phyloP scores from a whole-genome alignment of 1,140 invertebrate genomes.

The Magallana angulata region DNA sequence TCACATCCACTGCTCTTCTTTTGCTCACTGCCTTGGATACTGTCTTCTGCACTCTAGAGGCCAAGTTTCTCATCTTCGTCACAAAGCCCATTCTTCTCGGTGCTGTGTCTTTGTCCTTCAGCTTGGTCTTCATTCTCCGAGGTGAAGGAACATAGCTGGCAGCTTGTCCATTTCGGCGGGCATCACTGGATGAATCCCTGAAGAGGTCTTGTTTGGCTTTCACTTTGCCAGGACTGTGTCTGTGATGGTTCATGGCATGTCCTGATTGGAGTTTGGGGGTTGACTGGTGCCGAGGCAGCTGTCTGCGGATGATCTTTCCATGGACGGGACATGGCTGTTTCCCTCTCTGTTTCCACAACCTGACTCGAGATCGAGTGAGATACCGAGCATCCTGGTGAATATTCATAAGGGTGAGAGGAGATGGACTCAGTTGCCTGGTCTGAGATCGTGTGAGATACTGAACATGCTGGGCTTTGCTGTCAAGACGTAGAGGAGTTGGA shows the following conservation, averaged over 20 bases:
- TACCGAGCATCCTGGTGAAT: background rate
- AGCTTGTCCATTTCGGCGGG: background rate
- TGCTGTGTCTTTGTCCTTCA: background rate
- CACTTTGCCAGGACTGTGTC: background rate
- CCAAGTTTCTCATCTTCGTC: background rate
- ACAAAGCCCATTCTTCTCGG: conserved; percentile 2
- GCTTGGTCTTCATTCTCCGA: background rate
- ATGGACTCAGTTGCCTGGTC: background rate
- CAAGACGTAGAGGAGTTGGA: background rate
- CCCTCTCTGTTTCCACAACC: conserved; percentile 7
- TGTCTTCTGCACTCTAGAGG: background rate
- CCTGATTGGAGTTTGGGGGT: background rate
- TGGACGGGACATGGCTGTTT: conserved; percentile 15
- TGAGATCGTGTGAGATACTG: conserved; percentile 16
- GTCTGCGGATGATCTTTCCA: background rate
- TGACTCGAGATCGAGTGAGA: conserved; percentile 23
- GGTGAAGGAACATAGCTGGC: background rate
- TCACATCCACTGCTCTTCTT: background rate
- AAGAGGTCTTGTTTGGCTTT: background rate
- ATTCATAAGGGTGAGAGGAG: background rate
- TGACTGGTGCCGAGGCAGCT: background rate
- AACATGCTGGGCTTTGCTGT: background rate
- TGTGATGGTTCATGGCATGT: background rate
- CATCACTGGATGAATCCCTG: background rate
- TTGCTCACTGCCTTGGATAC: background rate